Percentiles rank a stretch among this genome's conserved stretches.
Conservation (phyloP, 2,797 vertebrate species). For the Melanotaenia parkinsoni region DNA sequence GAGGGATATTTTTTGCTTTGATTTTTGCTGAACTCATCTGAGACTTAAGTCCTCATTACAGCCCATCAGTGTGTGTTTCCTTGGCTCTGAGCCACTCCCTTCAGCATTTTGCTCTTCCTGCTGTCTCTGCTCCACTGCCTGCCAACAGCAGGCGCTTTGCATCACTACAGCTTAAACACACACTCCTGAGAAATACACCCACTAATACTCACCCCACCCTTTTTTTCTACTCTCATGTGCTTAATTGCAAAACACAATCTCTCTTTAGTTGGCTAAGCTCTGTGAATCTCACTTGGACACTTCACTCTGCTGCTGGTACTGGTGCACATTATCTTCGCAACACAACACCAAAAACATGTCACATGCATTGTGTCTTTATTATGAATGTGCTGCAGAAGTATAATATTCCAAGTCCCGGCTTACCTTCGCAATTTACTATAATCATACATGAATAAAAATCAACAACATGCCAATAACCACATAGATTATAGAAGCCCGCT, state of each 20-base stretch:
- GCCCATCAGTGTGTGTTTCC: constrained; percentile 26
- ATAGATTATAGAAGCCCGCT: constrained; percentile 65
- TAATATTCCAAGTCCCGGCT: constrained; percentile 64
- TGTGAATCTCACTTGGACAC: constrained; percentile 26
- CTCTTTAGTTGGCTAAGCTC: constrained; percentile 33
- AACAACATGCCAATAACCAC: constrained; percentile 75
- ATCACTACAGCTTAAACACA: constrained; percentile 45
- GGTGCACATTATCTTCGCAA: constrained; percentile 5
- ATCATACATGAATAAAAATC: constrained; percentile 63
- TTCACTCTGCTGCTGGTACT: constrained; percentile 22
- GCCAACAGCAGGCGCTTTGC: constrained; percentile 41
- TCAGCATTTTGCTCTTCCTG: constrained; percentile 48
- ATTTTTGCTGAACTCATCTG: constrained; percentile 41
- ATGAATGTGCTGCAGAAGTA: constrained; percentile 72
- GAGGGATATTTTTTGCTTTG: constrained; percentile 28
- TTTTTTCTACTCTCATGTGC: constrained; percentile 19
- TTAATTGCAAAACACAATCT: constrained; percentile 37
- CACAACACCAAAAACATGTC: constrained; percentile 40
- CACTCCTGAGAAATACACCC: constrained; percentile 14
- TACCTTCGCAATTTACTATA: constrained; percentile 48
- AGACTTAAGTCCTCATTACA: constrained; percentile 37
- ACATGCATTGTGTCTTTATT: constrained; percentile 83
- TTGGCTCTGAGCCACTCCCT: constrained; percentile 32
- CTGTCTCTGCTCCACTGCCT: constrained; percentile 26
- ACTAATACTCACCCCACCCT: constrained; percentile 3